A percentile compares a stretch with the other conserved stretches of the same genome.
phyloP scores from a whole-genome alignment of 2,888 invertebrate species.

The Andrena bucephala region DNA sequence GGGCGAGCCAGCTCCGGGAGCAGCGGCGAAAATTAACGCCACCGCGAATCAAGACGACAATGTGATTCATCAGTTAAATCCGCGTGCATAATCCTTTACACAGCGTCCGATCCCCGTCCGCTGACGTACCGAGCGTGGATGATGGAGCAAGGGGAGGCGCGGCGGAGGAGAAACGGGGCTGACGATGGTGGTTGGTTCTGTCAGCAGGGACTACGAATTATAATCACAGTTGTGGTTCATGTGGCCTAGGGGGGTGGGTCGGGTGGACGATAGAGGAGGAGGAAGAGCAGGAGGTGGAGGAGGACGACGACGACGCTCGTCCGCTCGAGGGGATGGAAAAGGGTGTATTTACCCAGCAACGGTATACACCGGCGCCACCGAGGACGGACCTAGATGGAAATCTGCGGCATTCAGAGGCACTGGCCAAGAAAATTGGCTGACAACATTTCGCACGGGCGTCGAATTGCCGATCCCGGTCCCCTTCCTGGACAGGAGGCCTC shows the following conservation, averaged over 20 bases:
- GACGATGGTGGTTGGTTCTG: slow-evolving; percentile 67
- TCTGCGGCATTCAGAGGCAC: slow-evolving; percentile 85
- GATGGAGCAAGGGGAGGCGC: slow-evolving; percentile 35
- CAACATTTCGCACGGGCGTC: slow-evolving; percentile 82
- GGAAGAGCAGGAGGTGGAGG: slow-evolving; percentile 41
- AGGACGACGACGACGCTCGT: slow-evolving; percentile 64
- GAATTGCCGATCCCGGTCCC: slow-evolving; percentile 76
- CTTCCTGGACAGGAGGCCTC: slow-evolving; percentile 30
- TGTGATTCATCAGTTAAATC: slow-evolving; percentile 86
- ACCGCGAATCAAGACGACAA: slow-evolving; percentile 85
- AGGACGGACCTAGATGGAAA: slow-evolving; percentile 83
- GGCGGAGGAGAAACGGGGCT: slow-evolving; percentile 49
- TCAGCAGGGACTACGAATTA: slow-evolving; percentile 82
- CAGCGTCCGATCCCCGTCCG: slow-evolving; percentile 76
- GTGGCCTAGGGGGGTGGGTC: slow-evolving; percentile 61
- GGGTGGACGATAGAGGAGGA: slow-evolving; percentile 46
- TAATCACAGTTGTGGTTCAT: slow-evolving; percentile 85
- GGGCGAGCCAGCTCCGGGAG: not conserved
- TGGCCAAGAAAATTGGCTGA: slow-evolving; percentile 85
- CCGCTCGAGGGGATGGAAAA: slow-evolving; percentile 78
- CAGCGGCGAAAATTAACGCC: slow-evolving; percentile 83
- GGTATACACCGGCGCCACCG: slow-evolving; percentile 71
- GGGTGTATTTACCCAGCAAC: slow-evolving; percentile 75
- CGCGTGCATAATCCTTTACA: slow-evolving; percentile 85
- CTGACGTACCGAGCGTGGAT: slow-evolving; percentile 50